phyloP scores from a whole-genome alignment of 1,140 invertebrate genomes.

The Manduca sexta region DNA sequence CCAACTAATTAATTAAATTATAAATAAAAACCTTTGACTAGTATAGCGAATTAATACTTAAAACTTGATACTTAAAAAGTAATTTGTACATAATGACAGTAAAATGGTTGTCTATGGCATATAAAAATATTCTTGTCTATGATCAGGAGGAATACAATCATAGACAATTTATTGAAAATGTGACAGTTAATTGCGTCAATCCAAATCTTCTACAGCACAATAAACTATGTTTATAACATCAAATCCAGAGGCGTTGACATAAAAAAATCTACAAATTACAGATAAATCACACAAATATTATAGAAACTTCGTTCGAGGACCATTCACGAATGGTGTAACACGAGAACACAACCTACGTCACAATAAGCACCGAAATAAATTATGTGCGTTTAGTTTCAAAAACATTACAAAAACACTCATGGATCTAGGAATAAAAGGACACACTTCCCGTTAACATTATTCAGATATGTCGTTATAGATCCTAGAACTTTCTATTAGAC shows the following conservation, averaged over 20 bases:
- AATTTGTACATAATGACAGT: conserved; percentile 22
- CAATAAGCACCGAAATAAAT: conserved; percentile 41
- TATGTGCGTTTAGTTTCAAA: conserved; percentile 34
- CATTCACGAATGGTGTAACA: conserved; percentile 6
- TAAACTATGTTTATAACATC: background rate
- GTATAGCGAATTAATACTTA: conserved; percentile 13
- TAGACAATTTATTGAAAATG: no score
- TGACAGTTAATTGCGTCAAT: no score
- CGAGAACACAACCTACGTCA: conserved; percentile 38
- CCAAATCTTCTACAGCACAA: no score
- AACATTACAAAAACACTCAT: conserved; percentile 6
- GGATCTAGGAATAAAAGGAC: conserved; percentile 5
- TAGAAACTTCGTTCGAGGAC: background rate
- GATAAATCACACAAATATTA: background rate
- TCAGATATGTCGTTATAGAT: background rate
- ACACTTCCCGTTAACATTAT: background rate
- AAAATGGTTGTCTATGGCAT: conserved; percentile 11
- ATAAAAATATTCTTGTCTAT: conserved; percentile 11
- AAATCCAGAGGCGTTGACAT: background rate
- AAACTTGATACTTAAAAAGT: conserved; percentile 18
- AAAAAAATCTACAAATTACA: background rate
- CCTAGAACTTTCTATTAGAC: no score
- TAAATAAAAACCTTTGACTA: conserved; percentile 25
- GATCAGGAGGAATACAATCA: background rate
- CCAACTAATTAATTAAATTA: conserved; percentile 7